Conservation (phyloP, 2,888 invertebrate genomes). For the Melieria omissa region DNA sequence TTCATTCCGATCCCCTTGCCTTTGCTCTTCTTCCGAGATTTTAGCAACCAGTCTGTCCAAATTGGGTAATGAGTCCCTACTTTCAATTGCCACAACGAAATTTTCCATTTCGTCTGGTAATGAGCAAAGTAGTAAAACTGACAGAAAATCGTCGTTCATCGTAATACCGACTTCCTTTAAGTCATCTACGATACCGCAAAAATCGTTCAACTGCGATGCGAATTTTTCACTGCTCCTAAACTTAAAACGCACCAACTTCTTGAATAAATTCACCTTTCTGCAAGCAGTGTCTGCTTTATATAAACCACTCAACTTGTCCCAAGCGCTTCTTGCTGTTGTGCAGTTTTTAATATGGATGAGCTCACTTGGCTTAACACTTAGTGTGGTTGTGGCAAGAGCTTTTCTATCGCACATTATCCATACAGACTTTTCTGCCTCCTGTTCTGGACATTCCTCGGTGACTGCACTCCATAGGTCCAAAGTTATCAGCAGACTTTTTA, state of each 20-base stretch:
- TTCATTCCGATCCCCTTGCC: slow-evolving; percentile 10
- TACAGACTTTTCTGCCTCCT: no score
- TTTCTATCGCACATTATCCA: no score
- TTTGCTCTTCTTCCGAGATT: slow-evolving; percentile 27
- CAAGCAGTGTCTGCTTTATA: slow-evolving; percentile 40
- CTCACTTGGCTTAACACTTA: slow-evolving; percentile 32
- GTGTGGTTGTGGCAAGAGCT: no score
- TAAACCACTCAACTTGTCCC: slow-evolving; percentile 27
- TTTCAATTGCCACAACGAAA: slow-evolving; percentile 38
- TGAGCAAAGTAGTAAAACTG: slow-evolving; percentile 35
- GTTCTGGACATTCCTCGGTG: no score
- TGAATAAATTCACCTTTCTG: slow-evolving; percentile 38
- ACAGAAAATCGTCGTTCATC: slow-evolving; percentile 35
- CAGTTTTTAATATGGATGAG: slow-evolving; percentile 33
- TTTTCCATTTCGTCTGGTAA: slow-evolving; percentile 37
- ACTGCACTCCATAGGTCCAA: no score
- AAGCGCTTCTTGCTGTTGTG: slow-evolving; percentile 28
- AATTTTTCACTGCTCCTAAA: slow-evolving; percentile 24
- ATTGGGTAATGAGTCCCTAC: slow-evolving; percentile 35
- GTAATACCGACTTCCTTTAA: slow-evolving; percentile 34
- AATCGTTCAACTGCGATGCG: slow-evolving; percentile 34
- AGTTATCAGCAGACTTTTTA: no score
- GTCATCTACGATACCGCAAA: slow-evolving; percentile 33
- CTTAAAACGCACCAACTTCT: slow-evolving; percentile 33
- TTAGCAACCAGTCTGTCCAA: slow-evolving; percentile 33